Base-by-base conservation (phyloP, 2,888 invertebrate species). In the Tinea semifulvella region DNA sequence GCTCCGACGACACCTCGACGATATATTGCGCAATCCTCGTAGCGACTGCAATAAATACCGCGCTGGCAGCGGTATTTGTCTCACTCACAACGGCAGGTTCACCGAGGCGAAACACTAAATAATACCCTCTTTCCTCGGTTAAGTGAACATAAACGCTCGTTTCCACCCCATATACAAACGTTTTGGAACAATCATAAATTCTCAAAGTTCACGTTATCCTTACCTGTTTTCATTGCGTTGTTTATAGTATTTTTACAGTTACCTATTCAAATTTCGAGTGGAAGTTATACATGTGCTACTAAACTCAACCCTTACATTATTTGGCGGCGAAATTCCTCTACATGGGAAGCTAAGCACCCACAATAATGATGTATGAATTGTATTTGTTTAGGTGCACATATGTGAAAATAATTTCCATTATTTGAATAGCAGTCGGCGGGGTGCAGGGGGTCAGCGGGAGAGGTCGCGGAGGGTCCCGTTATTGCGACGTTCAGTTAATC, bases 81-180 rank as follows among this genome's bases (percentile, higher is more conserved):
- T 77, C 79, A 72, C 77, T 77, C 79, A 73, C 65, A 64, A 74
- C 70, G 75, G 75, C 77, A 74, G 69, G 76, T 68, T 74, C 77
- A 72, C 69, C 77, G 69, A 69, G 68, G 76, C 75, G 77, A 70
- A 79, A 77, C 77, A 75, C 76, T 79, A 79, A 80, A 80, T 80
- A 80, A 77, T 77, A 77, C 76, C 79, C 79, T 77, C 79, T 75
- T 76, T 69, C 73, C 76, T 77, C 77, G 79, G 77, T 80, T 79
- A 80, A 80, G 79, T 80, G 79, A 80, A 77, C 79, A 76, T 77
- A 77, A 79, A 79, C 75, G 77, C 68, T 74, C 76, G 79, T 77
- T 80, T 80, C 79, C 79, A 79, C 79, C 77, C 79, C 79, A 79
- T 80, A 76, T 79, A 75, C 74, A 73, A 73, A 68, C 76, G 71